phyloP scores from a whole-genome alignment of 2,888 invertebrate genomes.

The Deladenus siricidicola region DNA sequence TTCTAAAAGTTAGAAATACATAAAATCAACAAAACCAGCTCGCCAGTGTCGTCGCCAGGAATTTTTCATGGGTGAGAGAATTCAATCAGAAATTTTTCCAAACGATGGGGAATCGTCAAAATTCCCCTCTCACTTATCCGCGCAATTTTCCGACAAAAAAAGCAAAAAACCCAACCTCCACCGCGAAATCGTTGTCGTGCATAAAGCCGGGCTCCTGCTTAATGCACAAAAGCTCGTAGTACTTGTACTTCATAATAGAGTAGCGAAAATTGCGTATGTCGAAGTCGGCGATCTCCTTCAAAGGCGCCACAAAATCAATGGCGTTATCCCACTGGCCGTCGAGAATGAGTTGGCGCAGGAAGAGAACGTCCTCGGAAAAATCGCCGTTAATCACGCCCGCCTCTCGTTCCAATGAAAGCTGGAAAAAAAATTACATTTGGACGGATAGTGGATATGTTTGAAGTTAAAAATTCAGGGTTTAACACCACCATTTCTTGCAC shows the following conservation, averaged over 20 bases:
- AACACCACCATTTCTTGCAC: too few relatives aligned
- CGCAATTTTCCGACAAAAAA: neutral
- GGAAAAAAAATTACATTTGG: slow-evolving; percentile 12
- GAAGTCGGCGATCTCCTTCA: slow-evolving; percentile 68
- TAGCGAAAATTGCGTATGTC: slow-evolving; percentile 64
- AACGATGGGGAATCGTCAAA: too few relatives aligned
- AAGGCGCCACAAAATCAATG: slow-evolving; percentile 85
- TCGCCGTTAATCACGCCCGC: slow-evolving; percentile 87
- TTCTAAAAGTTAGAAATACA: too few relatives aligned
- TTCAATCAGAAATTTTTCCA: too few relatives aligned
- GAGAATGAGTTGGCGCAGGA: slow-evolving; percentile 82
- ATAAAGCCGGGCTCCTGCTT: slow-evolving; percentile 68
- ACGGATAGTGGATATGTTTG: too few relatives aligned
- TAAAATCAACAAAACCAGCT: too few relatives aligned
- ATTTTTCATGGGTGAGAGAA: too few relatives aligned
- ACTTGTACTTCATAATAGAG: slow-evolving; percentile 76
- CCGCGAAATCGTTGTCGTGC: slow-evolving; percentile 76
- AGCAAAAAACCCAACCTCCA: slow-evolving; percentile 62
- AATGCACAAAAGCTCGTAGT: slow-evolving; percentile 83
- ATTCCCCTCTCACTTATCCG: neutral
- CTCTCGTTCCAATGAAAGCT: slow-evolving; percentile 70
- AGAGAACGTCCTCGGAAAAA: slow-evolving; percentile 85
- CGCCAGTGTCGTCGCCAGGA: too few relatives aligned
- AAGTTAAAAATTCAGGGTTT: too few relatives aligned
- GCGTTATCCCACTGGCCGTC: slow-evolving; percentile 98